A percentile compares a stretch with the other conserved stretches of the same genome.
Evolutionary conservation across 2,113 vertebrate genomes (phyloP).

Genomic region (Hystrix brachyura): DNA sequence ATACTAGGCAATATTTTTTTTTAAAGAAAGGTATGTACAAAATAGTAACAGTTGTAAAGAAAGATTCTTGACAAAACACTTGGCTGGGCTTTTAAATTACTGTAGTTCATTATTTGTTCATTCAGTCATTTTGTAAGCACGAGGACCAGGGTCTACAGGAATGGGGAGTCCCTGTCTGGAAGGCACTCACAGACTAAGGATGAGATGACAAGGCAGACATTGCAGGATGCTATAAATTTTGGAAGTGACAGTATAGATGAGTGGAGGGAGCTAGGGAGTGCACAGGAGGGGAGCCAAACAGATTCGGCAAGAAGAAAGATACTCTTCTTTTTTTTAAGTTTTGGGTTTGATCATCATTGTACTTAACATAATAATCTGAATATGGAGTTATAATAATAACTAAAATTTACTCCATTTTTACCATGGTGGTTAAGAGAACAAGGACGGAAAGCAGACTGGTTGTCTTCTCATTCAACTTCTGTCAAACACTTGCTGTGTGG

Average conservation of each 20-base stretch:
- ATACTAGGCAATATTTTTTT: neutral
- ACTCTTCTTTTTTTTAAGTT: neutral
- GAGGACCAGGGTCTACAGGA: neutral
- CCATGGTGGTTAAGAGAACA: neutral
- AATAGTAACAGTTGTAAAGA: neutral
- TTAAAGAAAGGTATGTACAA: neutral
- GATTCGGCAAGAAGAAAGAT: neutral
- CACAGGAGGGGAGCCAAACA: neutral
- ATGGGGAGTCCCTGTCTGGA: neutral
- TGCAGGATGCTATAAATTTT: neutral
- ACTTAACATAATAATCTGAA: neutral
- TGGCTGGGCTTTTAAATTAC: neutral
- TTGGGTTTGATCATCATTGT: neutral
- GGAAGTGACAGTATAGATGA: neutral
- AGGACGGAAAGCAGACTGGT: no score
- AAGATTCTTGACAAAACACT: slow-evolving; percentile 23
- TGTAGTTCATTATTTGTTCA: neutral
- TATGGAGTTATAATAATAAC: neutral
- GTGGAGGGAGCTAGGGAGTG: neutral
- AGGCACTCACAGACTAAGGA: neutral
- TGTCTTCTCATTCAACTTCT: neutral
- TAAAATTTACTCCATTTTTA: neutral
- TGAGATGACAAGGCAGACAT: neutral
- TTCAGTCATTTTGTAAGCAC: neutral
- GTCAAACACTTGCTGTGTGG: neutral